phyloP scores from a whole-genome alignment of 2,888 invertebrate genomes.

The Chrysina gloriosa region DNA sequence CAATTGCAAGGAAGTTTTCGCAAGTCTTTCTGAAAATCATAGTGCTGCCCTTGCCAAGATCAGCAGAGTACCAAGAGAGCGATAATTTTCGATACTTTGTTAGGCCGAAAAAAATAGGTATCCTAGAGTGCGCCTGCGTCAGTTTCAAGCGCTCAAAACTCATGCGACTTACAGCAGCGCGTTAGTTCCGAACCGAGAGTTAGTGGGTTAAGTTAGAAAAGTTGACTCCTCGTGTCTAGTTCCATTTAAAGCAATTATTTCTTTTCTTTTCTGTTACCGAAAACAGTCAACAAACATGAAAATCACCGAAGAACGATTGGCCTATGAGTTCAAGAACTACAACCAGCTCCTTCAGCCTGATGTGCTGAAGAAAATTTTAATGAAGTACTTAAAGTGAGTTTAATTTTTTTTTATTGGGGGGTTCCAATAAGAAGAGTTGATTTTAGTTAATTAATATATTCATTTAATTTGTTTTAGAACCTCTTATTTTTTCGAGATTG shows the following conservation, averaged over 20 bases:
- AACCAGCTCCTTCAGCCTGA: constrained; percentile 38
- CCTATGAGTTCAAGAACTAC: constrained; percentile 23
- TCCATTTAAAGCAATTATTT: background rate
- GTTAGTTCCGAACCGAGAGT: constrained; percentile 5
- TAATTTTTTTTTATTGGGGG: background rate
- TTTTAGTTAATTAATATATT: background rate
- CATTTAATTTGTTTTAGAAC: too few species aligned
- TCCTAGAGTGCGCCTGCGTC: constrained; percentile 11
- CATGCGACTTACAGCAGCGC: background rate
- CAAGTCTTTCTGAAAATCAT: too few species aligned
- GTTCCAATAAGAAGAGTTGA: background rate
- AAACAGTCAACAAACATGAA: constrained; percentile 16
- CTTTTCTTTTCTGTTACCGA: background rate
- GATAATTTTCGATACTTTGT: too few species aligned
- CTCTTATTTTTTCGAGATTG: too few species aligned
- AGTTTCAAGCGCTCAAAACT: constrained; percentile 13
- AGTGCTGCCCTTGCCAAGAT: too few species aligned
- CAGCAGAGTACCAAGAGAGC: too few species aligned
- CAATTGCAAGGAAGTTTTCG: too few species aligned
- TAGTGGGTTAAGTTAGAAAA: constrained; percentile 1
- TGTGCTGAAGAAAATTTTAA: constrained; percentile 36
- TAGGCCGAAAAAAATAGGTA: too few species aligned
- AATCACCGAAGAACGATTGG: constrained; percentile 5
- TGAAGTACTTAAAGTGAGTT: constrained; percentile 41
- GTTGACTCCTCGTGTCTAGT: background rate